Conservation (phyloP, 2,113 vertebrate species). For the Xenopus tropicalis region UCB_Xtro_10.0 CM004447.2:121725501-121726000, state of each 20-base stretch:
- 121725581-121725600: no score
- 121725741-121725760: slow-evolving; percentile 90
- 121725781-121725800: slow-evolving; percentile 92
- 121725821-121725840: slow-evolving; percentile 94
- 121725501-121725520: no score
- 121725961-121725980: neutral
- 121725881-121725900: no score
- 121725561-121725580: no score
- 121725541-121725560: no score
- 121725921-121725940: no score
- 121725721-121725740: slow-evolving; percentile 86
- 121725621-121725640: slow-evolving; percentile 57
- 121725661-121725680: slow-evolving; percentile 78
- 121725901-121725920: no score
- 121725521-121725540: no score
- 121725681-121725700: slow-evolving; percentile 83
- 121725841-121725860: slow-evolving; percentile 74
- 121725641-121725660: slow-evolving; percentile 56
- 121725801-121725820: slow-evolving; percentile 96
- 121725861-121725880: slow-evolving; percentile 55
- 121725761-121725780: slow-evolving; percentile 90
- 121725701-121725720: slow-evolving; percentile 83
- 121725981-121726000: no score
- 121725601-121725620: no score
- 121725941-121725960: neutral